A percentile compares a stretch with the other conserved stretches of the same genome.
Evolutionary conservation across 2,113 vertebrate species (phyloP).

Genomic region (Xiphophorus couchianus): DNA sequence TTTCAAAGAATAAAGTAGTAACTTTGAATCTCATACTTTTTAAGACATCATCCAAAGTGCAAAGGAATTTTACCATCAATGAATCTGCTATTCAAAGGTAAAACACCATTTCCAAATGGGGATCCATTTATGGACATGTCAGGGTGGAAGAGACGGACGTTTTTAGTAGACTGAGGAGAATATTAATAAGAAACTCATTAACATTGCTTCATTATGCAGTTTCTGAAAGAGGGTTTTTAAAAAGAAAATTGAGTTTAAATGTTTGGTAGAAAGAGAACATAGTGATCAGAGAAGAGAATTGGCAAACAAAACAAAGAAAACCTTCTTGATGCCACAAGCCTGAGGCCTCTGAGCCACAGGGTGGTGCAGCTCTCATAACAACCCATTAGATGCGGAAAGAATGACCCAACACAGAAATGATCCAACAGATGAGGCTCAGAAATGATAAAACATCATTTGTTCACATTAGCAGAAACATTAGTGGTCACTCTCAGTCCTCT

Average conservation of each 20-base stretch:
- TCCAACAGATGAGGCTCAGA: slow-evolving; percentile 11
- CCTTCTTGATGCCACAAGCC: slow-evolving; percentile 34
- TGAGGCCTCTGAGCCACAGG: slow-evolving; percentile 48
- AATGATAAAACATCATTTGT: slow-evolving; percentile 30
- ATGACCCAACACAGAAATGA: slow-evolving; percentile 14
- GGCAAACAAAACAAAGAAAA: slow-evolving; percentile 3
- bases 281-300: slow-evolving; percentile 27
- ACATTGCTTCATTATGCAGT: slow-evolving; percentile 23
- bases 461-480: slow-evolving; percentile 19
- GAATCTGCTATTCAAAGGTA: not conserved
- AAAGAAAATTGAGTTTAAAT: slow-evolving; percentile 2
- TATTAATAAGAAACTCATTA: slow-evolving; percentile 33
- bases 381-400: slow-evolving; percentile 45
- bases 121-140: slow-evolving; percentile 51
- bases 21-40: not conserved
- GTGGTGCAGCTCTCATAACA: slow-evolving; percentile 50
- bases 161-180: slow-evolving; percentile 31
- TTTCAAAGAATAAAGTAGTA: not conserved
- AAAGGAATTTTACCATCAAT: not conserved
- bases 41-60: not conserved
- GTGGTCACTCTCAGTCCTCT: slow-evolving; percentile 8
- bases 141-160: slow-evolving; percentile 29
- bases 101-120: not conserved
- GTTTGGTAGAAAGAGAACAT: slow-evolving; percentile 23
- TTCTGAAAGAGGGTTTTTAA: slow-evolving; percentile 6